Evolutionary conservation across 2,888 invertebrate genomes (phyloP).

Genomic region (Heterodera filipjevi): DNA sequence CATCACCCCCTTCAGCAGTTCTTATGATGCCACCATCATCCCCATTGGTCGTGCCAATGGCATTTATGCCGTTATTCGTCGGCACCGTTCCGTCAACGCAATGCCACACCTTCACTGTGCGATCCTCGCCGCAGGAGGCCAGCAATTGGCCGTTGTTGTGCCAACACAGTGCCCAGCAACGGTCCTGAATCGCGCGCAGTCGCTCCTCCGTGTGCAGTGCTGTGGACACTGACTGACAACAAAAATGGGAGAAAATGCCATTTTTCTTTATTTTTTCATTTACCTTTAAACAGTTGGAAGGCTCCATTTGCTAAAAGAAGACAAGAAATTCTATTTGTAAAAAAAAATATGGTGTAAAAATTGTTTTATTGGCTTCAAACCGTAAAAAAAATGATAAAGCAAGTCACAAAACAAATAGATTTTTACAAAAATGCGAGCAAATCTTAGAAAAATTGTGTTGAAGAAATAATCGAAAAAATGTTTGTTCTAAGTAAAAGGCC

Average conservation of each 20-base stretch:
- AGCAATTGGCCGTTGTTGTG: slow-evolving; percentile 52
- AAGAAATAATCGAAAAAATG: not conserved
- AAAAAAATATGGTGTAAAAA: too few relatives aligned
- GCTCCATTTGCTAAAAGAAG: too few relatives aligned
- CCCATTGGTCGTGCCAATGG: too few relatives aligned
- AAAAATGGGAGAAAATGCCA: not conserved
- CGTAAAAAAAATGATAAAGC: too few relatives aligned
- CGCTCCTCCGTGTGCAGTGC: slow-evolving; percentile 30
- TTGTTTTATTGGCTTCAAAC: too few relatives aligned
- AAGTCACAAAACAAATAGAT: too few relatives aligned
- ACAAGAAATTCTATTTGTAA: too few relatives aligned
- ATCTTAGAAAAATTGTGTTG: too few relatives aligned
- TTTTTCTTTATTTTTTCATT: not conserved
- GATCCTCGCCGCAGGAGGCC: slow-evolving; percentile 60
- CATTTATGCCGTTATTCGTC: too few relatives aligned
- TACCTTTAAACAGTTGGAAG: too few relatives aligned
- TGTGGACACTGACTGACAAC: slow-evolving; percentile 11
- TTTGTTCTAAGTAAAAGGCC: slow-evolving; percentile 9
- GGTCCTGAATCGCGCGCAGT: slow-evolving; percentile 22
- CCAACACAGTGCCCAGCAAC: slow-evolving; percentile 59
- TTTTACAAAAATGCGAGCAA: too few relatives aligned
- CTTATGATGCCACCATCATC: not conserved
- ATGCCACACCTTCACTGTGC: slow-evolving; percentile 53
- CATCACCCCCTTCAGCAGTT: not conserved
- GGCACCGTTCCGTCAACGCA: too few relatives aligned